phyloP scores from a whole-genome alignment of 1,140 invertebrate species.

The Fopius arisanus region DNA sequence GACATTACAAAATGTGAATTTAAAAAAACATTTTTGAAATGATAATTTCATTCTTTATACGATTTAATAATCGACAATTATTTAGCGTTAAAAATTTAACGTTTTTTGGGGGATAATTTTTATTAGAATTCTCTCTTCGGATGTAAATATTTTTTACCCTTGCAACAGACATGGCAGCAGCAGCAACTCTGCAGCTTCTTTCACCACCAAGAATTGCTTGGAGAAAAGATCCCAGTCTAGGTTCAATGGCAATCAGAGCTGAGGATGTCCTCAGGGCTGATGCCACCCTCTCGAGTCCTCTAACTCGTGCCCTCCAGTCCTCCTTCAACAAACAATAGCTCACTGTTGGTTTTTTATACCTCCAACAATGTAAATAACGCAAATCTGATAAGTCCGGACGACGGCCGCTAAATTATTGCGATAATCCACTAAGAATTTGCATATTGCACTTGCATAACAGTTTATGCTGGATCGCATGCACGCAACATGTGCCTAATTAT shows the following conservation, averaged over 20 bases:
- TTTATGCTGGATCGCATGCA: slow-evolving; percentile 32
- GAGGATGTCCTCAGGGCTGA: slow-evolving; percentile 63
- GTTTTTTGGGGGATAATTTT: no score
- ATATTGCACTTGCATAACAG: slow-evolving; percentile 31
- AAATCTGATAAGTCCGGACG: slow-evolving; percentile 24
- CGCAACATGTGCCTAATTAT: slow-evolving; percentile 55
- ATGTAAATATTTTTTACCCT: no score
- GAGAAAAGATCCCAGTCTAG: slow-evolving; percentile 71
- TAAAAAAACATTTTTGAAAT: no score
- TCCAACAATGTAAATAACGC: background rate
- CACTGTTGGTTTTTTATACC: background rate
- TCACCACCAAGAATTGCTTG: slow-evolving; percentile 69
- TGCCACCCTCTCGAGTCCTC: slow-evolving; percentile 68
- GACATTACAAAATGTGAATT: no score
- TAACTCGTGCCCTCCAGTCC: slow-evolving; percentile 68
- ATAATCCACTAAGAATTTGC: slow-evolving; percentile 37
- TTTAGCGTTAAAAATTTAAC: no score
- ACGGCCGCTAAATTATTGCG: slow-evolving; percentile 32
- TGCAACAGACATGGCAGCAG: slow-evolving; percentile 67
- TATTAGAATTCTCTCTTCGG: no score
- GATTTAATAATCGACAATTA: no score
- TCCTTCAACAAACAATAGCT: slow-evolving; percentile 44
- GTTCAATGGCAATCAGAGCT: slow-evolving; percentile 65
- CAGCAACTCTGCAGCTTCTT: slow-evolving; percentile 69
- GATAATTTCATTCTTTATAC: no score